Evolutionary conservation across 2,797 vertebrate genomes (phyloP), one percentile per base, ranked within the genome.

Genomic region (Vireo griseus): DNA sequence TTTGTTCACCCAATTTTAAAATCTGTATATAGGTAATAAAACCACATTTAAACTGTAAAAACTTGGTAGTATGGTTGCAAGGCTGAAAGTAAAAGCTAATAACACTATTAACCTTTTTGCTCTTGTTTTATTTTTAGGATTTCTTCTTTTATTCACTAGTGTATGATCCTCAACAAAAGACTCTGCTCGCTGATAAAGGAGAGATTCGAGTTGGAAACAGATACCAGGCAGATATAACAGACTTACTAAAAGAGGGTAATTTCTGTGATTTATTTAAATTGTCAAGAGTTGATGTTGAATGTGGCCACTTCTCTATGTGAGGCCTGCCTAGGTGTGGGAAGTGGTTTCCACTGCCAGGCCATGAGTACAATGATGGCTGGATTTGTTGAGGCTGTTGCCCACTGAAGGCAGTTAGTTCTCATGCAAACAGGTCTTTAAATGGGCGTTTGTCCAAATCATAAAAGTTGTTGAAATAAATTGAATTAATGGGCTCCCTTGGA

Each of bases 101-200:
- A 89, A 96, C 61, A 4, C 22, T 62, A 39, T 75, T 95, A 75
- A 83, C 88, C 95, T 94, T 93, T 93, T 92, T 79, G 65, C 16
- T 94, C 21, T 92, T 78, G 16, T 94, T 93, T 88, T 85, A 31
- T 79, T 96, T 97, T 45, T 97, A 99, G 99, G 99, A 99, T 97
- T 99, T 99, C 85, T 99, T 99, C 98, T 99, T 99, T 98, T 99
- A 99, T 98, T 99, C 99, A 12, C 97, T 99, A 94, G 99, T 99
- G 54, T 99, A 99, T 24, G 99, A 99, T 98, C 99, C 99, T 83
- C 99, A 99, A 95, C 99, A 99, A 96, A 99, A 99, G 97, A 99
- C 99, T 24, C 98, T 99, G 72, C 97, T 99, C 18, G 99, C 99
- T 35, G 99, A 99, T 95, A 99, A 99, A 96, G 99, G 99, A 57